Base-by-base conservation (phyloP, 2,797 vertebrate genomes). In the Chrysolophus pictus region DNA sequence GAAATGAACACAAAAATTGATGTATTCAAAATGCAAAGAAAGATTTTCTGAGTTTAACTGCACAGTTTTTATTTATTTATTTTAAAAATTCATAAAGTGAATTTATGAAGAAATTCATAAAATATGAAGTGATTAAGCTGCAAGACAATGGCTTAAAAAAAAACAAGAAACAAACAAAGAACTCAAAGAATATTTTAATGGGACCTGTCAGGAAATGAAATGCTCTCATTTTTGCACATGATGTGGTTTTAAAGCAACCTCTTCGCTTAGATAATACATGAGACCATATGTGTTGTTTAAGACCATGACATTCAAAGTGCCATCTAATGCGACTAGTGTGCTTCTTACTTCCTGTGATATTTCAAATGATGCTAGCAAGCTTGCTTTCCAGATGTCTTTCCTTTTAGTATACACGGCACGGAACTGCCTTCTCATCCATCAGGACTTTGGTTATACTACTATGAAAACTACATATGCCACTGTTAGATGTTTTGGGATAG, bases 401-500 rank as follows among this genome's bases (percentile, higher is more conserved):
- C 29, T 55, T 42, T 19, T 79, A 4, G 13, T 63, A 15, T 49
- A 46, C 5, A 49, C 8, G 63, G 11, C 18, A 39, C 6, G 24
- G 14, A 76, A 42, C 55, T 67, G 49, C 8, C 37, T 75, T 35
- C 17, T 44, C 8, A 72, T 1, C 0, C 18, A 19, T 23, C 4
- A 59, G 22, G 84, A 60, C 14, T 80, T 24, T 7, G 2, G 6
- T 2, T 47, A 55, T 55, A 35, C 3, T 69, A 1, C 42, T 77
- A 51, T 8, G 24, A 68, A 91, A 91, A 11, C 16, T 11, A 23
- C 18, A 23, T 13, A 73, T 6, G 59, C 3, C 3, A 73, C 42
- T 15, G 2, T 3, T 10, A 41, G 0, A 22, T 19, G 21, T 16
- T 12, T 9, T 28, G 6, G 37, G 2, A 5, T 31, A 14, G 28